Base-by-base conservation (phyloP, 2,888 invertebrate genomes). In the Xanthia togata region DNA sequence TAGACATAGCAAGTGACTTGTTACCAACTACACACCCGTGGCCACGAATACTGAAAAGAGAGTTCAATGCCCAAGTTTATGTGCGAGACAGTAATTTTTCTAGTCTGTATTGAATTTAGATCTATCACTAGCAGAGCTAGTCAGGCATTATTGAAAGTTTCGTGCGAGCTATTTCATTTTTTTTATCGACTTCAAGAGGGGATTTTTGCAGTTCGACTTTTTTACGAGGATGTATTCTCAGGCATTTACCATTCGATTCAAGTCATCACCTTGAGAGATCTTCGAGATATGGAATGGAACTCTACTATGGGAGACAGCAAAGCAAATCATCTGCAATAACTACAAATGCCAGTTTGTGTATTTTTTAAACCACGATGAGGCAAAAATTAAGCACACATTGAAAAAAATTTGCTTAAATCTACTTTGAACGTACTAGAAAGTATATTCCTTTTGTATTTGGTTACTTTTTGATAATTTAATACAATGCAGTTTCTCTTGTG, bases 41-140 rank as follows among this genome's bases (percentile, higher is more conserved):
- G n/a, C 70, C 41, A 35, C 35, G 26, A 44, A 17, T 69, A 26
- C 35, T 60, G 50, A 69, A 79, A 44, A 26, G 26, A 41, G 17
- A 63, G 12, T 53, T 35, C 20, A 50, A 50, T 4, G 31, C 23
- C 12, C 26, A 44, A 38, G 12, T 79, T 53, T 35, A 53, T n/a
- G 44, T 26, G 55, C 14, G 17, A 17, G 17, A 38, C 26, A 26
- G 14, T 5, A 0, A 6, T 55, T 31, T 41, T 8, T 41, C 14
- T 74, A 57, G 11, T 57, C 20, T 38, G n/a, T 20, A 20, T 6
- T 35, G 2, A 47, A 75, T 44, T 8, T 60, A 44, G 35, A 41
- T 26, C 12, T 17, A 70, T 20, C 9, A 44, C 14, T 31, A 17
- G 17, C 12, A 35, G 31, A 68, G 35, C 12, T 26, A 44, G 4